A percentile compares a stretch with the other conserved stretches of the same genome.
Conservation (phyloP, 2,888 invertebrate species). For the Harpalus rufipes region DNA sequence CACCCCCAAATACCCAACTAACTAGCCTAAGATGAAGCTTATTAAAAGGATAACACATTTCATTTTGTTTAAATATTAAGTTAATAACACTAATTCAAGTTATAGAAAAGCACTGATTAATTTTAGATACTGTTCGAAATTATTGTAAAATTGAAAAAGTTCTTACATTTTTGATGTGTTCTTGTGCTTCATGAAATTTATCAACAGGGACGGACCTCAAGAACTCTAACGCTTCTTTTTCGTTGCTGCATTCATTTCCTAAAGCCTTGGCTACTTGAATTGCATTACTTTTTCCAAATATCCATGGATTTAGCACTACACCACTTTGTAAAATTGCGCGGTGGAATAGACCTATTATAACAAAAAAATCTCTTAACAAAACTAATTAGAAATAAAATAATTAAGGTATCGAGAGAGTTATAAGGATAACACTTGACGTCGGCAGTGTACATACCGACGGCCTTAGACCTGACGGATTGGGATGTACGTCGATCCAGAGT, state of each 20-base stretch:
- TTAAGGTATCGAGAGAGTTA: too few relatives aligned
- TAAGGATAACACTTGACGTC: too few relatives aligned
- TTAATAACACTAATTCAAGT: too few relatives aligned
- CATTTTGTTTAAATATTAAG: too few relatives aligned
- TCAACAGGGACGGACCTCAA: slow-evolving; percentile 70
- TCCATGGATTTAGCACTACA: slow-evolving; percentile 72
- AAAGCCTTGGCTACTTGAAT: slow-evolving; percentile 74
- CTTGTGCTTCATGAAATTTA: slow-evolving; percentile 67
- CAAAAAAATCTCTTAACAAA: slow-evolving; percentile 71
- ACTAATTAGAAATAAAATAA: slow-evolving; percentile 69
- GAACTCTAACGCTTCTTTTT: slow-evolving; percentile 73
- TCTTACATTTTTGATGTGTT: slow-evolving; percentile 68
- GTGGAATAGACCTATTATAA: slow-evolving; percentile 67
- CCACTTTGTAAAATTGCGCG: slow-evolving; percentile 74
- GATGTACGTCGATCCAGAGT: too few relatives aligned
- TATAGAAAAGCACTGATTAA: too few relatives aligned
- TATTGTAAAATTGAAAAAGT: background rate
- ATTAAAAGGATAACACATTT: too few relatives aligned
- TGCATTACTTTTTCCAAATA: slow-evolving; percentile 71
- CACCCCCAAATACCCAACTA: too few relatives aligned
- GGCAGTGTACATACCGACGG: too few relatives aligned
- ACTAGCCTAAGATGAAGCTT: too few relatives aligned
- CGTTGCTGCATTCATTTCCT: slow-evolving; percentile 74
- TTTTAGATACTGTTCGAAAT: too few relatives aligned
- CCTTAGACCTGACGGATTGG: too few relatives aligned